Evolutionary conservation across 2,113 vertebrate species (phyloP).

Genomic region (Antechinus stuartii): DNA sequence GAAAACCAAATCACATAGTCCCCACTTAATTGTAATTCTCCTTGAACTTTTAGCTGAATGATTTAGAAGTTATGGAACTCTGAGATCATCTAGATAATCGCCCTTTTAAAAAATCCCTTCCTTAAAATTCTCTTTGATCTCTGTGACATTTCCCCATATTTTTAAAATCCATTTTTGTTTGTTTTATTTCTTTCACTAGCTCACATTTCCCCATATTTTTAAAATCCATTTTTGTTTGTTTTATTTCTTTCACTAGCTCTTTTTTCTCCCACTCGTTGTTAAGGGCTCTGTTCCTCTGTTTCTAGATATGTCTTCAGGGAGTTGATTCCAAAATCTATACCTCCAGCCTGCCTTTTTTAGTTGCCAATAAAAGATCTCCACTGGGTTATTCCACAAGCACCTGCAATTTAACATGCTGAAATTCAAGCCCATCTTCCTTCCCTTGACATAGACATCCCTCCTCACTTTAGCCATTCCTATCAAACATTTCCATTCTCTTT

Average conservation of each 20-base stretch:
- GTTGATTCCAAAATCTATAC: constrained; percentile 18
- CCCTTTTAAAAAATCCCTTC: background rate
- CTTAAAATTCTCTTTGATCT: background rate
- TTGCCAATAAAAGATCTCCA: background rate
- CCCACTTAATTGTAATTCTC: constrained; percentile 29
- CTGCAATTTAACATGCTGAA: background rate
- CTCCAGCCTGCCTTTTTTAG: constrained; percentile 22
- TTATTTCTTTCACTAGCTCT: background rate
- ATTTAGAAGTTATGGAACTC: background rate
- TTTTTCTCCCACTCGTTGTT: background rate
- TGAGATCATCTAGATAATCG: background rate
- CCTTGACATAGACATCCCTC: background rate
- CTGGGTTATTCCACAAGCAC: background rate
- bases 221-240: background rate
- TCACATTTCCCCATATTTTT: no score
- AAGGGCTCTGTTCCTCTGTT: background rate
- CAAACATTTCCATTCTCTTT: background rate
- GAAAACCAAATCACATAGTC: background rate
- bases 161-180: background rate
- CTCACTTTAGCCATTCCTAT: background rate
- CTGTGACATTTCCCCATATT: fast-evolving
- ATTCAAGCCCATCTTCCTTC: background rate
- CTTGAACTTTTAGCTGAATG: background rate
- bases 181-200: background rate
- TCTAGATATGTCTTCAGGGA: background rate